A percentile compares a stretch with the other conserved stretches of the same genome.
Evolutionary conservation across 2,888 invertebrate species (phyloP).

Genomic region (Macaria liturata): DNA sequence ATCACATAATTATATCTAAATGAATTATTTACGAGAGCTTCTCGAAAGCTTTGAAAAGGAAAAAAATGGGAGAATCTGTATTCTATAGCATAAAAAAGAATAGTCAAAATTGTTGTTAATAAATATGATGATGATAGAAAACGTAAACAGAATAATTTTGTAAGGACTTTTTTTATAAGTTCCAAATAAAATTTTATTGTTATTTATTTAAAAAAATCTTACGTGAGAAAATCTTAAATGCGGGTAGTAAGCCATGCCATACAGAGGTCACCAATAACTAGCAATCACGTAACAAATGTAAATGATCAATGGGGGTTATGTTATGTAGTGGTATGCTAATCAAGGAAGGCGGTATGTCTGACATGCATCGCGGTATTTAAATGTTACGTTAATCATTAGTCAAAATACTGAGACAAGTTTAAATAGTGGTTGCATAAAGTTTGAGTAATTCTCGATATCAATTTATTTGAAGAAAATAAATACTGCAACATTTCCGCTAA

Average conservation of each 20-base stretch:
- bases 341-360: slow-evolving; percentile 17
- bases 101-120: too few relatives aligned
- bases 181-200: too few relatives aligned
- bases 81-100: too few relatives aligned
- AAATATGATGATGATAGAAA: too few relatives aligned
- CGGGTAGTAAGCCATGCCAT: not conserved
- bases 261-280: slow-evolving; percentile 9
- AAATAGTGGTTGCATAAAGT: slow-evolving; percentile 18
- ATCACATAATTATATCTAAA: slow-evolving; percentile 6
- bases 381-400: slow-evolving; percentile 16
- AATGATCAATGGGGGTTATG: slow-evolving; percentile 11
- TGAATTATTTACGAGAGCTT: not conserved
- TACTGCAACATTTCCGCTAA: too few relatives aligned
- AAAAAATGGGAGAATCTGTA: too few relatives aligned
- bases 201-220: not conserved
- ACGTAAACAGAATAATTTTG: too few relatives aligned
- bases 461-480: too few relatives aligned
- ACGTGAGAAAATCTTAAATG: not conserved
- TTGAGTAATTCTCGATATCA: too few relatives aligned
- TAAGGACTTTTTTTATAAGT: too few relatives aligned
- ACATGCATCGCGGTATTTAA: slow-evolving; percentile 16
- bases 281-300: slow-evolving; percentile 10
- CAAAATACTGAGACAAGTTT: slow-evolving; percentile 5
- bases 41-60: too few relatives aligned
- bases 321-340: slow-evolving; percentile 19